Percentiles rank a stretch among this genome's conserved stretches.
phyloP scores from a whole-genome alignment of 2,888 invertebrate genomes.

The Keiferia lycopersicella region DNA sequence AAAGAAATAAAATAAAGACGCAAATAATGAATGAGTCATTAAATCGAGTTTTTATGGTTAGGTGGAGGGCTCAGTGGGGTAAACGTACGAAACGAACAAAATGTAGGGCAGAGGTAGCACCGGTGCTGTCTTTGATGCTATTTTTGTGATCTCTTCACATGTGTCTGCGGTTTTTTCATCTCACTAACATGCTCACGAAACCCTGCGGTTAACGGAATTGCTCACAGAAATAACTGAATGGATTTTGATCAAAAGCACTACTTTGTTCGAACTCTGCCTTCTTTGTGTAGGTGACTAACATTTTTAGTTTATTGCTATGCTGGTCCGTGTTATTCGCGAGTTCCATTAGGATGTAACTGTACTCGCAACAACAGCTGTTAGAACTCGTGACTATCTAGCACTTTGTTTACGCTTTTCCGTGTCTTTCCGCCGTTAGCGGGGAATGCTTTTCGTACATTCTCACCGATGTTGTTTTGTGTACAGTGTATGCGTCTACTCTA shows the following conservation, averaged over 20 bases:
- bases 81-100: constrained; percentile 46
- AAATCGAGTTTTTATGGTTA: constrained; percentile 49
- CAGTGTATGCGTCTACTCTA: not conserved
- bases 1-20: not conserved
- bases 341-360: constrained; percentile 32
- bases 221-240: constrained; percentile 37
- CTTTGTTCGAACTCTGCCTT: not conserved
- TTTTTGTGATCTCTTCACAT: constrained; percentile 64
- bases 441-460: constrained; percentile 44
- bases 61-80: constrained; percentile 45
- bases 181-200: constrained; percentile 38
- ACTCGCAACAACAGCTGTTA: constrained; percentile 31
- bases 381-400: constrained; percentile 37
- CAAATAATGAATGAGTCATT: constrained; percentile 17
- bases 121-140: constrained; percentile 64
- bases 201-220: constrained; percentile 46
- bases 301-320: constrained; percentile 20
- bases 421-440: constrained; percentile 50
- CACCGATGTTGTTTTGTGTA: constrained; percentile 12
- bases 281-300: not conserved
- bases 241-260: constrained; percentile 15
- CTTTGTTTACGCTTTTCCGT: constrained; percentile 45
- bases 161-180: constrained; percentile 63
- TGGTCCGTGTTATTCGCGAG: constrained; percentile 27
- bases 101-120: constrained; percentile 66